Conservation (phyloP, 2,113 vertebrate species). For the Pachypanchax playfairii region DNA sequence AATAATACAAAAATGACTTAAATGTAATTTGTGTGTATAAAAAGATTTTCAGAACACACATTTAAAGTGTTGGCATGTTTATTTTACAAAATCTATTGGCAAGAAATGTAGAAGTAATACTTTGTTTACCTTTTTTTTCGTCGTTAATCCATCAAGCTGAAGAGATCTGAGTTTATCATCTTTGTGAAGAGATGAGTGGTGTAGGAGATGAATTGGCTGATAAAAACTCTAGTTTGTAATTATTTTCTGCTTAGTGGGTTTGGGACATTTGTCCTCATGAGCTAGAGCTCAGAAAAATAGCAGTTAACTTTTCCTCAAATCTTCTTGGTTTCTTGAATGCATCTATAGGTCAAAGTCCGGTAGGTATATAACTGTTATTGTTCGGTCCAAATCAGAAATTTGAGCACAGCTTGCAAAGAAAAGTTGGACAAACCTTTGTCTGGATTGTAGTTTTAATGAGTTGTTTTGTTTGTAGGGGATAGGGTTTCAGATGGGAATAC, state of each 20-base stretch:
- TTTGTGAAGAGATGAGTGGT: constrained; percentile 36
- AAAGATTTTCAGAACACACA: too few relatives aligned
- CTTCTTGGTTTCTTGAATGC: background rate
- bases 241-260: constrained; percentile 63
- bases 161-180: too few relatives aligned
- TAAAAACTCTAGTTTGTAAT: constrained; percentile 51
- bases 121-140: too few relatives aligned
- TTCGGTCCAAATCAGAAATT: constrained; percentile 14
- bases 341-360: constrained; percentile 10
- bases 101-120: too few relatives aligned
- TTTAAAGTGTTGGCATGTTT: too few relatives aligned
- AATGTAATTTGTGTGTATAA: too few relatives aligned
- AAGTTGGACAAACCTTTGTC: constrained; percentile 16
- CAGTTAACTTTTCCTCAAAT: too few relatives aligned
- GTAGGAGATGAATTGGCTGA: constrained; percentile 59
- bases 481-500: constrained; percentile 34
- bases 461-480: constrained; percentile 31
- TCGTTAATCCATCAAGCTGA: constrained; percentile 25
- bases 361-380: constrained; percentile 3
- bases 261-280: constrained; percentile 56
- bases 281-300: constrained; percentile 41
- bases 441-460: constrained; percentile 12
- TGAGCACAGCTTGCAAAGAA: background rate
- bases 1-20: too few relatives aligned
- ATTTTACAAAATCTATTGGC: too few relatives aligned